Percentiles rank a stretch among this genome's conserved stretches.
These are phyloP conservation scores for Caenorhabditis auriculariae DNA, from an alignment of 2,888 invertebrate species.

Conservation along the genomic window DNA sequence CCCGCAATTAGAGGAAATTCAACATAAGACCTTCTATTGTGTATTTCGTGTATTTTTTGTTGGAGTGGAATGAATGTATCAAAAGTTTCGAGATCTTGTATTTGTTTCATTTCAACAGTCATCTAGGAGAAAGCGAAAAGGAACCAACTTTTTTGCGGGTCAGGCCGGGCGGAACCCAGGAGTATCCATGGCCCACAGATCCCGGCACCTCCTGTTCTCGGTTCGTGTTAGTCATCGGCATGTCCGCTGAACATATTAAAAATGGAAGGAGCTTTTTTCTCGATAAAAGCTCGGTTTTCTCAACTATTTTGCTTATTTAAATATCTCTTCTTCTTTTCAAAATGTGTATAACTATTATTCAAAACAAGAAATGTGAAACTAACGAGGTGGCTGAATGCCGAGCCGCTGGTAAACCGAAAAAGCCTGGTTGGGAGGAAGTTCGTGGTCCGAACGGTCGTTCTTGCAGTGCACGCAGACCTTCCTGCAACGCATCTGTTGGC, in stretches of 20 bases:
- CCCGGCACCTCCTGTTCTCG: conserved; percentile 43
- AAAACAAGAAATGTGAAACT: conserved; percentile 1
- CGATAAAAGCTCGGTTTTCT: too few relatives aligned
- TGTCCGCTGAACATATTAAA: conserved; percentile 42
- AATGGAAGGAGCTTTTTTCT: too few relatives aligned
- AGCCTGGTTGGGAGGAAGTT: conserved; percentile 54
- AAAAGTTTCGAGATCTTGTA: too few relatives aligned
- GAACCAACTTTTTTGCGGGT: conserved; percentile 68
- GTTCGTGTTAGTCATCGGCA: conserved; percentile 41
- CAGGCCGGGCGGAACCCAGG: conserved; percentile 78
- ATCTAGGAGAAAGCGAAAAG: too few relatives aligned
- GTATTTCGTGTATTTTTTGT: too few relatives aligned
- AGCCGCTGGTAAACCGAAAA: conserved; percentile 59
- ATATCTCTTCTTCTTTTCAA: too few relatives aligned
- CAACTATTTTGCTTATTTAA: background rate
- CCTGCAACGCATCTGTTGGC: too few relatives aligned
- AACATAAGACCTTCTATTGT: too few relatives aligned
- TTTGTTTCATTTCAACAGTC: too few relatives aligned
- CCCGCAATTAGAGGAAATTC: too few relatives aligned
- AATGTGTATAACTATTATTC: too few relatives aligned
- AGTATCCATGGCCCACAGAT: conserved; percentile 67
- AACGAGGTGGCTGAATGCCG: conserved; percentile 57
- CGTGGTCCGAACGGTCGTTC: conserved; percentile 59
- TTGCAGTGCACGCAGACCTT: conserved; percentile 62
- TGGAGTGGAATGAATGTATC: too few relatives aligned